Base-by-base conservation (phyloP, 1,140 invertebrate genomes). In the Megathymus violae region DNA sequence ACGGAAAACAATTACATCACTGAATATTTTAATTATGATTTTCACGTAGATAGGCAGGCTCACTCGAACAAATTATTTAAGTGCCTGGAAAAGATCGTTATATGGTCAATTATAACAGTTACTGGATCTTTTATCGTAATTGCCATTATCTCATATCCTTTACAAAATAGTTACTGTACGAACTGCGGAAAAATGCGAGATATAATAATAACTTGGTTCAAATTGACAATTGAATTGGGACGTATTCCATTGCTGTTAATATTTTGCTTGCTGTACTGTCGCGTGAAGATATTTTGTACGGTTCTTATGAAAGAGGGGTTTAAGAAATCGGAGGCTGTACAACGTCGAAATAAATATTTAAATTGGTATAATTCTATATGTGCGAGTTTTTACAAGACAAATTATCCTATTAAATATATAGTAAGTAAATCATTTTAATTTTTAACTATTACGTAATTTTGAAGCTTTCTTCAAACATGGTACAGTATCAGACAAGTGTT, bases 201-300 rank as follows among this genome's bases (percentile, higher is more conserved):
- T 11, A 11, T 4, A 7, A 11, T 3, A 7, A 1, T 3, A 11
- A 3, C 2, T 36, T 7, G 2, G 2, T n/a, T 36, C n/a, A n/a
- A 3, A 11, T 36, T 11, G 2, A n/a, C 10, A 11, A 36, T 36
- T 36, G 34, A 36, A 11, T 11, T 36, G 4, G 34, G 43, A 16
- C 43, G 43, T 4, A 4, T 44, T n/a, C 43, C 43, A 19, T 3
- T 44, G 7, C 10, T 44, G 43, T n/a, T 44, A n/a, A 16, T 44
- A 11, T 22, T 44, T 4, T 6, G 16, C 17, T 44, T 44, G 10
- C 16, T 44, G 3, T 44, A 44, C n/a, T 44, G 43, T 44, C 43
- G 43, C 5, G 43, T 44, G 10, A 44, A 44, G 16, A 44, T 44
- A 44, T 44, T 44, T 22, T 44, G 17, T 9, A 44, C 16, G 4